These are phyloP conservation scores for Eutrigla gurnardus DNA, from an alignment of 2,797 vertebrate genomes.

Conservation along the genomic window DNA sequence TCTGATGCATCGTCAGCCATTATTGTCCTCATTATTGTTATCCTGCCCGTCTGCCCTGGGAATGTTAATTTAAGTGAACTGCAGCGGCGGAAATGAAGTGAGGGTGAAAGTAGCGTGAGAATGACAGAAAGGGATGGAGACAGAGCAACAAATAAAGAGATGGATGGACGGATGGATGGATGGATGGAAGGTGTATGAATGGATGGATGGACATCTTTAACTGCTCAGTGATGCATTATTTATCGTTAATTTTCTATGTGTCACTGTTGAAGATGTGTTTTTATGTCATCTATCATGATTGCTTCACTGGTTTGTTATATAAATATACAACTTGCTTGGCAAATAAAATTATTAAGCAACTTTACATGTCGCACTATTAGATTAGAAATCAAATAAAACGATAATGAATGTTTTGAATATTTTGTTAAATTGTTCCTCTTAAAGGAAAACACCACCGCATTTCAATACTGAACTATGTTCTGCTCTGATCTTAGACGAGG, in stretches of 20 bases:
- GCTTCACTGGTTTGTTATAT: not conserved
- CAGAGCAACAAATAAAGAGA: not conserved
- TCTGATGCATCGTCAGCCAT: constrained; percentile 57
- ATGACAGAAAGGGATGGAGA: not conserved
- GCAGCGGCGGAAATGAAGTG: constrained; percentile 12
- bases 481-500: no score
- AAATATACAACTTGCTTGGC: not conserved
- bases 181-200: not conserved
- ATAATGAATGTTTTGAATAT: not conserved
- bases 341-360: not conserved
- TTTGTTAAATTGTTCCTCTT: no score
- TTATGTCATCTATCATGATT: not conserved
- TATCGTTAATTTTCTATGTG: constrained; percentile 9
- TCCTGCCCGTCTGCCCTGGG: constrained; percentile 22
- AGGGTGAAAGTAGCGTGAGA: constrained; percentile 13
- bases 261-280: not conserved
- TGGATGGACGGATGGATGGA: not conserved
- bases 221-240: constrained; percentile 19
- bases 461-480: no score
- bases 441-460: no score
- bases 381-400: not conserved
- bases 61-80: constrained; percentile 53
- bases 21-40: constrained; percentile 52
- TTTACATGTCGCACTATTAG: not conserved
- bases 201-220: not conserved